Evolutionary conservation across 1,140 invertebrate species (phyloP), one percentile per base, ranked within the genome.

Genomic region (Elysia chlorotica): DNA sequence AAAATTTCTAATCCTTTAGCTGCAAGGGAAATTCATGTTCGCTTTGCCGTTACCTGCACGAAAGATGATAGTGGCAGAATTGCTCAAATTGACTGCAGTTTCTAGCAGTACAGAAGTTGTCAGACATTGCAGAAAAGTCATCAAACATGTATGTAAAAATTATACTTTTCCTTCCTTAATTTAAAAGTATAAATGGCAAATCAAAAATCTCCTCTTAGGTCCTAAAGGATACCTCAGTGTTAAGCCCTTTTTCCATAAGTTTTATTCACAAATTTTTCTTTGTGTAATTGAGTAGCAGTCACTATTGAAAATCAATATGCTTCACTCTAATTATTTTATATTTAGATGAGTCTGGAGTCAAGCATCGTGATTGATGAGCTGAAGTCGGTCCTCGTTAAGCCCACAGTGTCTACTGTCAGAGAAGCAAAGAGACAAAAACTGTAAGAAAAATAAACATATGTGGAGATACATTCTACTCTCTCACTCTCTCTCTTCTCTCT

Each of bases 101-200:
- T 79, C 79, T 1, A 62, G 71, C 0, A 63, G 72, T 61, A 53
- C 77, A 17, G 65, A 70, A 1, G 71, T 80, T 0, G 75, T 79
- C n/a, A 62, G 73, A 48, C 41, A 54, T 2, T 90, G 91, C 0
- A 90, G 90, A 53, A 92, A 91, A 78, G 84, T 91, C 1, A 90
- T 95, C 41, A 93, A 92, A 80, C 91, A 91, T 75, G 91, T 95
- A n/a, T n/a, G n/a, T n/a, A n/a, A n/a, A n/a, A n/a, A n/a, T n/a
- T n/a, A n/a, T n/a, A n/a, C n/a, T n/a, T n/a, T n/a, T n/a, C n/a
- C n/a, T n/a, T n/a, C n/a, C n/a, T n/a, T n/a, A n/a, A n/a, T n/a
- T n/a, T n/a, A n/a, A n/a, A n/a, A n/a, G n/a, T n/a, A n/a, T n/a
- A n/a, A n/a, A n/a, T n/a, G n/a, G n/a, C n/a, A n/a, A n/a, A n/a